Evolutionary conservation across 35 echinoderm and acorn worm species (phyloP).

Genomic region (Holothuria glaberrima): DNA sequence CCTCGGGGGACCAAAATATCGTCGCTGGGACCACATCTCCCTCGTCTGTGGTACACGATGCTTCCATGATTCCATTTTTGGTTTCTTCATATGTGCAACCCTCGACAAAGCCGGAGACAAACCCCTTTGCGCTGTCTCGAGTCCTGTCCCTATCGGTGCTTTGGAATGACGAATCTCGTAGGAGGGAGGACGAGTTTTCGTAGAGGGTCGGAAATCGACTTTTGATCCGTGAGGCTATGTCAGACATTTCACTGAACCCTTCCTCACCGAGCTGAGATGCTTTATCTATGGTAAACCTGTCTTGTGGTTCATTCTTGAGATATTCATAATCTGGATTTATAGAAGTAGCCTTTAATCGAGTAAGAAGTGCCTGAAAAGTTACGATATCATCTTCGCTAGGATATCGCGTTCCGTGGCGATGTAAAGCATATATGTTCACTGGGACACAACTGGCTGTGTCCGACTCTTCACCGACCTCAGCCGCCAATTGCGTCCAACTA

Average conservation of each 20-base stretch:
- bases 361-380: conserved; percentile 18
- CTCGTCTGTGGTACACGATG: neutral
- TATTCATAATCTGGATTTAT: conserved; percentile 58
- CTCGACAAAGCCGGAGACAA: conserved; percentile 34
- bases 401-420: conserved; percentile 62
- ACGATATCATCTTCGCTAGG: conserved; percentile 49
- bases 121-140: conserved; percentile 43
- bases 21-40: neutral
- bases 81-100: conserved; percentile 4
- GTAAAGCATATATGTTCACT: conserved; percentile 24
- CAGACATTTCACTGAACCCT: conserved; percentile 23
- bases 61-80: neutral
- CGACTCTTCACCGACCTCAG: neutral
- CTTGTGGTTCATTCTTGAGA: conserved; percentile 21
- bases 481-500: neutral
- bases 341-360: neutral
- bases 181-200: neutral
- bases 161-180: conserved; percentile 42
- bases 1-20: neutral
- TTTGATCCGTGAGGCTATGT: conserved; percentile 21
- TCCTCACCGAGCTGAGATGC: neutral
- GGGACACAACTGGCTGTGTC: conserved; percentile 30
- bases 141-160: conserved; percentile 24
- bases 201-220: conserved; percentile 36
- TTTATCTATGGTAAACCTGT: conserved; percentile 24